Base-by-base conservation (phyloP, 2,888 invertebrate genomes). In the Homarus gammarus region DNA sequence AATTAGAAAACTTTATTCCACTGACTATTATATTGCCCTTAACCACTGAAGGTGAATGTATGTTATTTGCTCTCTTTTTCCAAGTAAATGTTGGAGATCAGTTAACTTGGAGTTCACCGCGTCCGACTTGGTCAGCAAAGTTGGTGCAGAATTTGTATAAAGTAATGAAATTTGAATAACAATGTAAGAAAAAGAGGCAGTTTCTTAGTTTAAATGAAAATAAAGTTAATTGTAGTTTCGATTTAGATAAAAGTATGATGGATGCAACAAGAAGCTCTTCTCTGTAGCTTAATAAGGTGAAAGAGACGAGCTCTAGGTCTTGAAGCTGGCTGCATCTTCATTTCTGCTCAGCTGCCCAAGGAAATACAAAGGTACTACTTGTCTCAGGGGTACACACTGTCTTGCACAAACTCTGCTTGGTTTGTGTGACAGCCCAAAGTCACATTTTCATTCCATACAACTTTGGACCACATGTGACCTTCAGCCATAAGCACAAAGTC, bases 301-400 rank as follows among this genome's bases (percentile, higher is more conserved):
- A 79, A 22, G 51, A 72, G 56, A 33, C 15, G 56, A 72, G 72
- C 49, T 75, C 73, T 72, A 72, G 49, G 72, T 68, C 70, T 51
- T 27, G 33, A 72, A 83, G 38, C 51, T 51, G 33, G 51, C 86
- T 68, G 77, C 56, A 78, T 78, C 83, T 75, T 89, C 72, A 78
- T 77, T 89, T 38, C 83, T 89, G 88, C 84, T 89, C 88, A 89
- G 88, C 88, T 89, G 78, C 88, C 88, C 88, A 84, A 83, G 84
- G 77, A 84, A 89, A 84, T 89, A 84, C 88, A 89, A 89, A 89
- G 88, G 88, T 89, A 89, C 88, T 89, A 89, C 88, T 89, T 70
- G 88, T 89, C 88, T 89, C 88, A 89, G 88, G 88, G 88, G 88
- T 89, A 75, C 88, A 84, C 84, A 89, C 83, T 75, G 78, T 89